Base-by-base conservation (phyloP, 2,797 vertebrate species). In the Hozukius guyotensis region DNA sequence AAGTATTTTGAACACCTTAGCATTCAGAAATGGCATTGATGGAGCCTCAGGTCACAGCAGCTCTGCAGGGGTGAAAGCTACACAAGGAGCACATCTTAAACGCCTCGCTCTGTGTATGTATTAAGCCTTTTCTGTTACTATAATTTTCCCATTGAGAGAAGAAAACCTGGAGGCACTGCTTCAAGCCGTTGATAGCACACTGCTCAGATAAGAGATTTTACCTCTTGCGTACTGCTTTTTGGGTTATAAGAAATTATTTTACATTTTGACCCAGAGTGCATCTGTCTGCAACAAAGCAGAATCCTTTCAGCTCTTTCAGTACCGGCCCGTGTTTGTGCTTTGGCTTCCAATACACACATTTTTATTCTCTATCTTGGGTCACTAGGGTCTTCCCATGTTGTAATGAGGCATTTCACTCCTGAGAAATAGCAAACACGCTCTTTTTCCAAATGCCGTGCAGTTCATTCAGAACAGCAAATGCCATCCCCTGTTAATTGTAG, bases 91-190 rank as follows among this genome's bases (percentile, higher is more conserved):
- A 59, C 52, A 10, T 49, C 61, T 65, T 36, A 78, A 80, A 82
- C 25, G 72, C 70, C 66, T 80, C 75, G 59, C 76, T 53, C 52
- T 61, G 79, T n/a, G 62, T 67, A 59, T 60, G 64, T 52, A 70
- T 77, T 67, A 64, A 72, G 36, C 55, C 53, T 72, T 49, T 74
- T 81, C 65, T 76, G 20, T 56, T 53, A 14, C 57, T 46, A 22
- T 57, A 71, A 79, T 80, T 70, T 75, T 55, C 31, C 64, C n/a
- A 65, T 64, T 69, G 55, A 83, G 59, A 52, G 61, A 53, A n/a
- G 42, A 69, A 86, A 78, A 79, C 70, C 75, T 80, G 25, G 72
- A 82, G 72, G 56, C 36, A n/a, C 11, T 24, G 78, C 80, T 77
- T 79, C 56, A 53, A 82, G 80, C 72, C 73, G 65, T 32, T 82